A percentile compares a stretch with the other conserved stretches of the same genome.
These are phyloP conservation scores for Mya arenaria DNA, from an alignment of 1,140 invertebrate genomes.

Conservation along the genomic window DNA sequence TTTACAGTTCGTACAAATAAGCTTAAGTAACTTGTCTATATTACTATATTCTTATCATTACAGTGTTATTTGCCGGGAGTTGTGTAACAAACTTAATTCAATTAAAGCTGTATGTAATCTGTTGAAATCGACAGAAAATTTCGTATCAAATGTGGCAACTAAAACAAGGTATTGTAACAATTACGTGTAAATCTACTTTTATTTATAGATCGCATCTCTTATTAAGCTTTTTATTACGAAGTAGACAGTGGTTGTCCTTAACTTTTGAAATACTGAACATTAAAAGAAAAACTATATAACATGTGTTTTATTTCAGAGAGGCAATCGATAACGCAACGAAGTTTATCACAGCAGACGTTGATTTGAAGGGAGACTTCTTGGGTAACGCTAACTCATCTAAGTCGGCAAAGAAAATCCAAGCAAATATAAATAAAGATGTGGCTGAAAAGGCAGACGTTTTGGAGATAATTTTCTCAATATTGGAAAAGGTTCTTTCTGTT, in stretches of 20 bases:
- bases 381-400: slow-evolving; percentile 9
- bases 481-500: slow-evolving; percentile 16
- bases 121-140: background rate
- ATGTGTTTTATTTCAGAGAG: background rate
- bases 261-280: background rate
- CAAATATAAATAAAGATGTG: slow-evolving; percentile 33
- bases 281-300: background rate
- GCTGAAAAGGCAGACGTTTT: slow-evolving; percentile 8
- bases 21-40: background rate
- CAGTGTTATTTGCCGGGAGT: background rate
- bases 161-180: background rate
- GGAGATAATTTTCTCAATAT: background rate
- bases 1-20: background rate
- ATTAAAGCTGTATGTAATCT: background rate
- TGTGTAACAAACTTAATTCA: background rate
- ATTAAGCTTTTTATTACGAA: background rate
- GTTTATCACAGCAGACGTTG: slow-evolving; percentile 23
- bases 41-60: background rate
- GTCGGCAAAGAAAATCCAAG: slow-evolving; percentile 4
- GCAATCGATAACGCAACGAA: background rate
- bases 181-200: background rate
- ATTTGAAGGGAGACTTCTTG: background rate
- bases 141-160: background rate
- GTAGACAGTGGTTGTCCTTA: background rate
- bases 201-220: background rate